These are phyloP conservation scores for Teleogryllus oceanicus DNA, from an alignment of 2,888 invertebrate species.

Conservation along the genomic window DNA sequence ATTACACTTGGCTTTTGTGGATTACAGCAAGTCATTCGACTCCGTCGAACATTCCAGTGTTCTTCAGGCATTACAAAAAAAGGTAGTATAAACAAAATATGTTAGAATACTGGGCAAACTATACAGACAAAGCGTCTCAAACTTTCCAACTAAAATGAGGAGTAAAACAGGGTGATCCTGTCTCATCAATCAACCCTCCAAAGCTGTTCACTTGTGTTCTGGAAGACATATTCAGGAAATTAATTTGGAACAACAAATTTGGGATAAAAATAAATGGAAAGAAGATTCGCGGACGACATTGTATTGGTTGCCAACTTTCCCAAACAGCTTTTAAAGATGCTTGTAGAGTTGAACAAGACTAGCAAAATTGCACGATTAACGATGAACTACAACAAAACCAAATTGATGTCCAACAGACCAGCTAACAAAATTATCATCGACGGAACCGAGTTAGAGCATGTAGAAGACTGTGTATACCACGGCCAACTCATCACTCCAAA, in stretches of 20 bases:
- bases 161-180: slow-evolving; percentile 25
- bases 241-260: slow-evolving; percentile 2
- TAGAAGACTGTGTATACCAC: background rate
- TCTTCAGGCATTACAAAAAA: too few relatives aligned
- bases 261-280: background rate
- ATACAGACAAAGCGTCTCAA: too few relatives aligned
- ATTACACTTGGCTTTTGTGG: too few relatives aligned
- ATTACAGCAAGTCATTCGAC: too few relatives aligned
- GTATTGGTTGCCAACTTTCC: background rate
- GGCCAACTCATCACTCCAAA: background rate
- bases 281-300: slow-evolving; percentile 20
- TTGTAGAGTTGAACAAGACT: background rate
- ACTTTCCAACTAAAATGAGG: background rate
- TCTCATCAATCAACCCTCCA: background rate
- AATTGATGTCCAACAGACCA: slow-evolving; percentile 19
- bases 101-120: too few relatives aligned
- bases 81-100: too few relatives aligned
- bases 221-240: slow-evolving; percentile 24
- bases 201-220: slow-evolving; percentile 23
- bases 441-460: background rate
- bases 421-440: background rate
- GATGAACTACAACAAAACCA: slow-evolving; percentile 21
- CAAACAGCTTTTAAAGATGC: background rate
- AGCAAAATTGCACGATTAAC: background rate
- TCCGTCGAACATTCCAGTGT: too few relatives aligned